Conservation (phyloP, 2,113 vertebrate species). For the Xyliphius kryptos region DNA sequence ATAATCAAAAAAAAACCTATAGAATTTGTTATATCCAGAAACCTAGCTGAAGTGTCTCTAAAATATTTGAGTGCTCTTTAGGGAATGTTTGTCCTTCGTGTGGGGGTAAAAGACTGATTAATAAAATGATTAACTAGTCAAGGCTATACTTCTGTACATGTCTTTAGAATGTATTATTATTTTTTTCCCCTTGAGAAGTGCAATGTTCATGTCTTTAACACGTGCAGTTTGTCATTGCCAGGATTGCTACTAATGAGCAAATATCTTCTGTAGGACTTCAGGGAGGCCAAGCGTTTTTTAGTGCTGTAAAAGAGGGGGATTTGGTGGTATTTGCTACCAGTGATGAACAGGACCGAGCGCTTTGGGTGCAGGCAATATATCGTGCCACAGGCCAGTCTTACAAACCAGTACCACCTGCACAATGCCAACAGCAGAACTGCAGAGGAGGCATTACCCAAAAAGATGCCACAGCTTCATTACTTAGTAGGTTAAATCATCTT, state of each 20-base stretch:
- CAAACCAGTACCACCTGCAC: constrained; percentile 78
- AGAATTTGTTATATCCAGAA: too few species aligned
- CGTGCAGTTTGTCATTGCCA: background rate
- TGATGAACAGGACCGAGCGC: constrained; percentile 82
- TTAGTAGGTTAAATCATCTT: constrained; percentile 68
- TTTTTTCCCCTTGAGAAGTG: background rate
- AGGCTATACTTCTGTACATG: background rate
- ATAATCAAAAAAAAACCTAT: background rate
- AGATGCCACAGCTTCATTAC: constrained; percentile 62
- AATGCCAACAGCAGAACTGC: constrained; percentile 76
- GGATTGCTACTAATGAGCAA: background rate
- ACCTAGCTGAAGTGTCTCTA: background rate
- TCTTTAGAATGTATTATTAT: background rate
- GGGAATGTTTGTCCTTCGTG: constrained; percentile 2
- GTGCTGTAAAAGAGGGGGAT: constrained; percentile 90
- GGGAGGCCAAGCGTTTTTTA: constrained; percentile 87
- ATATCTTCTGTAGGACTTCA: constrained; percentile 72
- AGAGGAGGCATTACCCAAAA: constrained; percentile 66
- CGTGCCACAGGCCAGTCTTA: constrained; percentile 94
- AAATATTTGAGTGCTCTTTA: constrained; percentile 1
- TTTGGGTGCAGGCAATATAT: constrained; percentile 97
- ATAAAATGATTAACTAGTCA: background rate
- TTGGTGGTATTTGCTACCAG: constrained; percentile 88
- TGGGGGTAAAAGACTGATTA: background rate
- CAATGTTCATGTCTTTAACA: background rate